Base-by-base conservation (phyloP, 2,113 vertebrate species). In the Scopus umbretta region DNA sequence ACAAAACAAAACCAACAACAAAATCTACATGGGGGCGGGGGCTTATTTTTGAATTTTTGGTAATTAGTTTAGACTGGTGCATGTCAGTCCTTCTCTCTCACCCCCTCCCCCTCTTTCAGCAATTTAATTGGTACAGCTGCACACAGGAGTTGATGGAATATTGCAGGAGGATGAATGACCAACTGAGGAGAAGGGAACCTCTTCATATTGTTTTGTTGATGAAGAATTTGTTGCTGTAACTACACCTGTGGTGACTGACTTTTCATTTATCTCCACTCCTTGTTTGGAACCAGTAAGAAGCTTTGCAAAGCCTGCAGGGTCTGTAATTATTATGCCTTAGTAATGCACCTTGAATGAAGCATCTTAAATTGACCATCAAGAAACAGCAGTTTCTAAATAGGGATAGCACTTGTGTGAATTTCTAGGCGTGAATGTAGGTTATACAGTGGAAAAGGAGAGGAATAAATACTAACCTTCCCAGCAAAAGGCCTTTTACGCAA, bases 31-130 rank as follows among this genome's bases (percentile, higher is more conserved):
- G 47, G 47, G 21, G 47, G 11, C 20, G 21, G 47, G 21, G 21
- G 10, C 21, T 49, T 49, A 11, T 49, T 49, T 49, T n/a, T n/a
- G n/a, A n/a, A n/a, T n/a, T 90, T 18, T 68, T 75, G 3, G 7
- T 68, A 80, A 38, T 72, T n/a, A 34, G 21, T 49, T 78, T 49
- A n/a, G 7, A 56, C 16, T 56, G 30, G 5, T 65, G 18, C 1
- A 0, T 36, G 23, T 52, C 21, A 49, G 11, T 70, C 16, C 27
- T 83, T 38, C 11, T 6, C 13, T 22, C 4, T 6, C 1, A 0
- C 20, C 5, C 27, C 7, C 16, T 8, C 10, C 10, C 29, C 5
- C 47, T 50, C 40, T 88, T 70, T 45, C 38, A 34, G 49, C 7
- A 16, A 13, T 86, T 45, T 67, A 38, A 21, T 47, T 32, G 17